Evolutionary conservation across 2,113 vertebrate species (phyloP).

Genomic region (Naja naja): DNA sequence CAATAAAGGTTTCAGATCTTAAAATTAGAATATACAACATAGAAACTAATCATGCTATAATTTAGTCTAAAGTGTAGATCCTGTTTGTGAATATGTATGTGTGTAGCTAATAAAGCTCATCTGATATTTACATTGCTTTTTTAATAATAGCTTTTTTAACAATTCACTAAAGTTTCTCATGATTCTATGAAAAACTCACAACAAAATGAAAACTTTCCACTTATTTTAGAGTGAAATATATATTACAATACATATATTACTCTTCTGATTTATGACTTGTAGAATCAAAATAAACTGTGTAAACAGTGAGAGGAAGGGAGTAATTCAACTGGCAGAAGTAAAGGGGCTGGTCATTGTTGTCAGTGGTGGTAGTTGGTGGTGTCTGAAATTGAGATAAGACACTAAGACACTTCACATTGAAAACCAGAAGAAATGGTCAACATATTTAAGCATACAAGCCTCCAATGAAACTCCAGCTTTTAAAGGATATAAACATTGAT

Average conservation of each 20-base stretch:
- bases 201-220: not conserved
- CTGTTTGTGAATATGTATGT: not conserved
- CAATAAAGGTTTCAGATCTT: not conserved
- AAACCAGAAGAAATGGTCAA: not conserved
- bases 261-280: slow-evolving; percentile 9
- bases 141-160: not conserved
- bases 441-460: not conserved
- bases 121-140: not conserved
- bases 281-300: not conserved
- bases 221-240: not conserved
- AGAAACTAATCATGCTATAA: not conserved
- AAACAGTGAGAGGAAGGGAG: not conserved
- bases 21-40: not conserved
- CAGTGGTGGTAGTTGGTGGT: not conserved
- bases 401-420: not conserved
- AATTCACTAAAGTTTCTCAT: not conserved
- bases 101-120: not conserved
- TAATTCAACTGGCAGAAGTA: not conserved
- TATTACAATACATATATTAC: slow-evolving; percentile 22
- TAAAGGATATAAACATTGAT: not conserved
- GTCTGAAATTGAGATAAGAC: not conserved
- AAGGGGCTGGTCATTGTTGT: not conserved
- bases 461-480: not conserved
- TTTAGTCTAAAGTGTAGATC: not conserved
- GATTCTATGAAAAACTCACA: not conserved